Evolutionary conservation across 2,888 invertebrate genomes (phyloP).

Genomic region (Leucoptera coffeella): DNA sequence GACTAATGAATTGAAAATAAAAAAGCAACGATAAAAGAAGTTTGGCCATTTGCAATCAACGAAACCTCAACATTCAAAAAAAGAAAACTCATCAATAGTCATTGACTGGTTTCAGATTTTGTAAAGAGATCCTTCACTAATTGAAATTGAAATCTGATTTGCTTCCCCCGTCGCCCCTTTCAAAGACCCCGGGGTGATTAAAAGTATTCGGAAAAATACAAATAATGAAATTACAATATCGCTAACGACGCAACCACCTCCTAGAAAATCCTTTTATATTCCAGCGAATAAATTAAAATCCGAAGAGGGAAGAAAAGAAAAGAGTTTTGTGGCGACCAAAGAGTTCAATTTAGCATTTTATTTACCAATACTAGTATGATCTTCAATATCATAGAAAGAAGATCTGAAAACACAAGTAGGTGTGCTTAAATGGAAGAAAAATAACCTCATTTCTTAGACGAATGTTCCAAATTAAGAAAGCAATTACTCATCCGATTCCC

Average conservation of each 20-base stretch:
- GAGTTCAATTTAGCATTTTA: too few species aligned
- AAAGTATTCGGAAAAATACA: constrained; percentile 51
- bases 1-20: too few species aligned
- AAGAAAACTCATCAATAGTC: constrained; percentile 38
- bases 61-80: not conserved
- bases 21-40: too few species aligned
- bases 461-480: constrained; percentile 53
- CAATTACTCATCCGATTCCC: constrained; percentile 50
- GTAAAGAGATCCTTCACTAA: constrained; percentile 42
- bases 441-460: constrained; percentile 49
- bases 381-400: too few species aligned
- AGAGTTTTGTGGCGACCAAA: constrained; percentile 1
- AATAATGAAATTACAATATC: constrained; percentile 57
- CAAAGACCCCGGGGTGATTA: constrained; percentile 30
- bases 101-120: constrained; percentile 34
- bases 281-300: constrained; percentile 45
- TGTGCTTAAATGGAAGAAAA: too few species aligned
- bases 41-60: too few species aligned
- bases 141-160: constrained; percentile 55
- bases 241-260: constrained; percentile 43
- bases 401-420: too few species aligned
- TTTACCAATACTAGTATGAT: too few species aligned
- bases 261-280: constrained; percentile 49
- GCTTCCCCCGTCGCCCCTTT: constrained; percentile 19
- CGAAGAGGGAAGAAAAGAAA: constrained; percentile 22